Evolutionary conservation across 2,888 invertebrate species (phyloP), one percentile per base, ranked within the genome.

Genomic region (Smittia sp.): DNA sequence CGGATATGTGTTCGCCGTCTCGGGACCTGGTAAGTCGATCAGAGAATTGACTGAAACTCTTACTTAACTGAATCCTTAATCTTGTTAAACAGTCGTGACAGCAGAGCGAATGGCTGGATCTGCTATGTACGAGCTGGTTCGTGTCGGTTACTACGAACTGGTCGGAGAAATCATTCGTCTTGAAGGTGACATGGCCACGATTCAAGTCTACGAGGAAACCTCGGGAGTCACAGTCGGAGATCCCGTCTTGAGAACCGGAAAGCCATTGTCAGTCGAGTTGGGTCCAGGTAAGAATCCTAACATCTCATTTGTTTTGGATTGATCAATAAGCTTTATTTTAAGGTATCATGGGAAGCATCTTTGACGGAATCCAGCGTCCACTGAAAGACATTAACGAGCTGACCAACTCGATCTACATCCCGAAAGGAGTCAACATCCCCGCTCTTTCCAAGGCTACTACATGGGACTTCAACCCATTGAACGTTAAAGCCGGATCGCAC

Each of bases 161-260:
- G 99, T 99, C 15, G 99, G 99, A 77, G 99, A 99, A 86, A 99
- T 99, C 84, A 99, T 99, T 85, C 92, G 99, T 84, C 88, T 99
- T 76, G 99, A 99, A 85, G 98, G 98, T 75, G 99, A 99, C 84
- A 94, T 97, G 92, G 99, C 99, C 75, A 99, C 99, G 78, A 98
- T 99, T 83, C 99, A 99, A 89, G 98, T 95, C 76, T 95, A 95
- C 82, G 94, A 95, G 81, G 94, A 95, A 84, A 95, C 93, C 77
- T 98, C 98, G 69, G 99, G 98, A 78, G 98, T 99, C 58, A 99
- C 99, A 2, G 98, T 99, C 11, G 99, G 99, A 32, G 99, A 99
- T 85, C 99, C 99, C 72, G 98, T 99, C 20, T 86, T 99, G 77
- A 88, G 98, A 79, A 99, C 99, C 0, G 99, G 99, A 77, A 99